phyloP scores from a whole-genome alignment of 2,888 invertebrate genomes.

The Eilema depressum region DNA sequence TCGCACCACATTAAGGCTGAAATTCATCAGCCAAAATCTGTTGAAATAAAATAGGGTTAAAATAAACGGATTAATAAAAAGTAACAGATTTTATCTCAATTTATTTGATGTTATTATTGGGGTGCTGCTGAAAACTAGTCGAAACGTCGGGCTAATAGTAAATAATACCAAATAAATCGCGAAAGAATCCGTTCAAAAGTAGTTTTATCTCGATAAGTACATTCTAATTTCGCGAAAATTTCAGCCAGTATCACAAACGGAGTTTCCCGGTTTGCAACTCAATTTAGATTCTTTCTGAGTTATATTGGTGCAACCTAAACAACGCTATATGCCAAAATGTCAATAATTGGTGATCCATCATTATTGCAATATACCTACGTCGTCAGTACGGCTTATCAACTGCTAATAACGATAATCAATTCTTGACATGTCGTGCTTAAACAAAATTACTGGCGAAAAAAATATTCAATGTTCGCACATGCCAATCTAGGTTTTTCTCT shows the following conservation, averaged over 20 bases:
- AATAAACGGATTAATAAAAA: too few relatives aligned
- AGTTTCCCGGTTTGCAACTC: neutral
- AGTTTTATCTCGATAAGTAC: too few relatives aligned
- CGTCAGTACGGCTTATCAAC: neutral
- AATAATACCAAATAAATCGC: too few relatives aligned
- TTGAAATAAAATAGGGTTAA: neutral
- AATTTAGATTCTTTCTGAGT: neutral
- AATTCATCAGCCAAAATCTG: too few relatives aligned
- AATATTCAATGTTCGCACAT: constrained; percentile 22
- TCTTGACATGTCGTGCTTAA: neutral
- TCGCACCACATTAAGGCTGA: neutral
- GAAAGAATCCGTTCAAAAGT: too few relatives aligned
- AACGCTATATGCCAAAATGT: neutral
- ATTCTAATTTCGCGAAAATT: too few relatives aligned
- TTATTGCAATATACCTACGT: too few relatives aligned
- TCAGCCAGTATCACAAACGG: too few relatives aligned
- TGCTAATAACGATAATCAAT: neutral
- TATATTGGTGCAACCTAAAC: neutral
- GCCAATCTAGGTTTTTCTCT: constrained; percentile 27
- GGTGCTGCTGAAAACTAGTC: too few relatives aligned
- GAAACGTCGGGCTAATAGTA: too few relatives aligned
- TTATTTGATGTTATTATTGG: too few relatives aligned
- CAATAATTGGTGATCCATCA: neutral
- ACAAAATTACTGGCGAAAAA: constrained; percentile 9
- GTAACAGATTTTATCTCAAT: too few relatives aligned